Base-by-base conservation (phyloP, 1,140 invertebrate species). In the Meloidogyne exigua region DNA sequence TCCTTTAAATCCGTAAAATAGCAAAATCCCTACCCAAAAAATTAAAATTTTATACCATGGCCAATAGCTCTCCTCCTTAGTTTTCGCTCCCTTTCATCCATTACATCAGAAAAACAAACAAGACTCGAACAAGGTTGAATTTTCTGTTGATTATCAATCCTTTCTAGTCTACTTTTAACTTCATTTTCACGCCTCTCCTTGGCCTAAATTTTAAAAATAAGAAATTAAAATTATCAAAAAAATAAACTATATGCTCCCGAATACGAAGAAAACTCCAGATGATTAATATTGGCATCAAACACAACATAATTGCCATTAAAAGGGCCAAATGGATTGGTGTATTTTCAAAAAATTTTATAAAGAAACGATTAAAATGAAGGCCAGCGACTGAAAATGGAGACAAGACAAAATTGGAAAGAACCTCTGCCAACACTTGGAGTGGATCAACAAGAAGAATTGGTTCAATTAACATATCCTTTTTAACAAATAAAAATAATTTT, bases 291-390 rank as follows among this genome's bases (percentile, higher is more conserved):
- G 82, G 68, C n/a, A 81, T 21, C 12, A 70, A 72, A 49, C 85
- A 25, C 2, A 82, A n/a, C 63, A 81, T 78, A 18, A 81, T 28
- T 23, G 72, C 49, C 66, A 84, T 81, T 7, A 81, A 5, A 64
- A 81, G 28, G 11, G 80, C 78, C 76, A 81, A 42, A 68, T 72
- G 78, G 21, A 81, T 49, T 3, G 80, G 80, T 12, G 80, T 81
- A 39, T 81, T 70, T 21, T 84, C 67, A 57, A 81, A 81, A 57
- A 81, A 81, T 65, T 81, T 80, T 42, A 67, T 83, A 69, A 81
- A 81, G 28, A 81, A 81, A 39, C 42, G 79, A 70, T 81, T 81
- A 23, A 81, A 49, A 71, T 81, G 80, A 23, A 68, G 44, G n/a
- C 80, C 80, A 42, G 65, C 62, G 15, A 83, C 49, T 0, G 81